Evolutionary conservation across 1,140 invertebrate species (phyloP).

Genomic region (Macrobrachium rosenbergii): DNA sequence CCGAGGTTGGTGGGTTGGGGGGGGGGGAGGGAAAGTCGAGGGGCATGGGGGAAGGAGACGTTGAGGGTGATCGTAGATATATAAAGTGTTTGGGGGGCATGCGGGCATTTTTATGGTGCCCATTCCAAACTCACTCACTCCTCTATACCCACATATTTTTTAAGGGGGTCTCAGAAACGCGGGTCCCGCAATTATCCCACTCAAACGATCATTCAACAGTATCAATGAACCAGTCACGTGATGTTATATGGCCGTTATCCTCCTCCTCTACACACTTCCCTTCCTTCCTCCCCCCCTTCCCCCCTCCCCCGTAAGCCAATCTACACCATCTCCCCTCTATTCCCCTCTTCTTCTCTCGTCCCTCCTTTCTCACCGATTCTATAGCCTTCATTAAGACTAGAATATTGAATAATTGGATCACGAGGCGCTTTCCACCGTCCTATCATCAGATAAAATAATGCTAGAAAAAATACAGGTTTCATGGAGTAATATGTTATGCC

Average conservation of each 20-base stretch:
- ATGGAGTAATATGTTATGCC: no score
- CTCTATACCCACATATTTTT: conserved; percentile 40
- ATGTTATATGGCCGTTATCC: not conserved
- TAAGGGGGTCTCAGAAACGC: not conserved
- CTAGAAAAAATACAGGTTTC: no score
- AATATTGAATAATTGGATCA: no score
- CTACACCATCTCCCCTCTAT: not conserved
- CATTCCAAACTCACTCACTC: not conserved
- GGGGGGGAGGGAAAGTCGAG: no score
- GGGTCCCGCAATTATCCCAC: conserved; percentile 26
- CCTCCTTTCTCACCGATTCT: conserved; percentile 16
- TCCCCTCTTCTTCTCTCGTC: conserved; percentile 12
- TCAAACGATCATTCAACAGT: conserved; percentile 33
- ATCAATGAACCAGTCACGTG: conserved; percentile 20
- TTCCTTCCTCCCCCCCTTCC: not conserved
- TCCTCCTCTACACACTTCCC: not conserved
- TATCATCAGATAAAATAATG: no score
- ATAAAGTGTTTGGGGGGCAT: not conserved
- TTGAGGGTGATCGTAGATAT: not conserved
- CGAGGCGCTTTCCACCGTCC: no score
- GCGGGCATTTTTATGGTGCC: no score
- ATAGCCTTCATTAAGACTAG: no score
- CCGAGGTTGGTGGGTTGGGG: no score
- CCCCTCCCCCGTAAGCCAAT: not conserved
- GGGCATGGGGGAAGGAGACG: not conserved